Evolutionary conservation across 2,888 invertebrate genomes (phyloP).

Genomic region (Metallyticus violacea): DNA sequence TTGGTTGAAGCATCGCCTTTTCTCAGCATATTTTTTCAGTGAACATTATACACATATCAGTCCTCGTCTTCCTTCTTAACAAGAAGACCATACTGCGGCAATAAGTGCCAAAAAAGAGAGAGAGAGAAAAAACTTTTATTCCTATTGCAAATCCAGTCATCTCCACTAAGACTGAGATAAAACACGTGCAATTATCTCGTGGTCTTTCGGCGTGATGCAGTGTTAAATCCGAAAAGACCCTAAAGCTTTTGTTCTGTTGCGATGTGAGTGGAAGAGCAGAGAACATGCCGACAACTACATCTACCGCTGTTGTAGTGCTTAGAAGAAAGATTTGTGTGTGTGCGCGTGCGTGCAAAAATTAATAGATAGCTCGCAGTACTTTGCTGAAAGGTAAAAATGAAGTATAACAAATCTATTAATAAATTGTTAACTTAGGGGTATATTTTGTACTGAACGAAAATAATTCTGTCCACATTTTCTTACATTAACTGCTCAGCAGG

Average conservation of each 20-base stretch:
- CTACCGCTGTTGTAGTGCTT: background rate
- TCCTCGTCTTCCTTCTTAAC: background rate
- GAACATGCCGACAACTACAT: too few species aligned
- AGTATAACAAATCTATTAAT: background rate
- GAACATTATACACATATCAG: background rate
- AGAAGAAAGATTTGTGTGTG: too few species aligned
- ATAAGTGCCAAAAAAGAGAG: background rate
- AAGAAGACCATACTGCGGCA: background rate
- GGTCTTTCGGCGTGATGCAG: background rate
- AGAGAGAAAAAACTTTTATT: background rate
- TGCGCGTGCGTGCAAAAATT: too few species aligned
- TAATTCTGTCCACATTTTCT: background rate
- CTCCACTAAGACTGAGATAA: too few species aligned
- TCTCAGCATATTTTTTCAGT: background rate
- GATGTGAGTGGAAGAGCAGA: background rate
- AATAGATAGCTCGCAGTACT: background rate
- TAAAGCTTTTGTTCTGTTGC: background rate
- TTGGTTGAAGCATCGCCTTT: background rate
- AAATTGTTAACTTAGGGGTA: background rate
- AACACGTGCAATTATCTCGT: too few species aligned
- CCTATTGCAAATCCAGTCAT: background rate
- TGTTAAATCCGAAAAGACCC: background rate
- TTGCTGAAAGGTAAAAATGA: background rate
- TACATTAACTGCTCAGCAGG: background rate
- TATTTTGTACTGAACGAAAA: background rate